Percentiles rank a stretch among this genome's conserved stretches.
Evolutionary conservation across 2,888 invertebrate genomes (phyloP).

Genomic region (Sinhomidia bicolor): DNA sequence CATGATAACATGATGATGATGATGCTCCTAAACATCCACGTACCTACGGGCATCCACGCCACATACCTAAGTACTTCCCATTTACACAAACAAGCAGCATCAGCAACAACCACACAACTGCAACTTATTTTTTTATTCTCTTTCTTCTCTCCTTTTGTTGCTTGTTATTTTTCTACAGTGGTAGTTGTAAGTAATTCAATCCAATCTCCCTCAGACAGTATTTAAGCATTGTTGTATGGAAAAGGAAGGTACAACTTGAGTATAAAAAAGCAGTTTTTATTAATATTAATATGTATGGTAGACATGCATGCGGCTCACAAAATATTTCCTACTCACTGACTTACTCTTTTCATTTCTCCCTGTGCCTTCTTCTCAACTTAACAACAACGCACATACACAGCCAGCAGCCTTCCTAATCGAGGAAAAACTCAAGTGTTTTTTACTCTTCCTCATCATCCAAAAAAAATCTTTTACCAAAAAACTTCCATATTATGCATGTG

Average conservation of each 20-base stretch:
- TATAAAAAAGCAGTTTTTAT: constrained; percentile 9
- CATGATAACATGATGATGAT: neutral
- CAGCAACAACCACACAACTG: too few relatives aligned
- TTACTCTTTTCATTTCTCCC: neutral
- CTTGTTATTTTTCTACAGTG: neutral
- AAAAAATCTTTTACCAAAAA: neutral
- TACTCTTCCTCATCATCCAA: neutral
- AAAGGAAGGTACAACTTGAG: constrained; percentile 6
- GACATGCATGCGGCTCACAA: constrained; percentile 3
- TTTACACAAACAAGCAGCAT: too few relatives aligned
- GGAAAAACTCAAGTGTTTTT: constrained; percentile 16
- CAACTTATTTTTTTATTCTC: too few relatives aligned
- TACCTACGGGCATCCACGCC: neutral
- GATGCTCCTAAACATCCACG: neutral
- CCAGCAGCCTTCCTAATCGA: neutral
- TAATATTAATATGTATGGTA: neutral
- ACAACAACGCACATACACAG: too few relatives aligned
- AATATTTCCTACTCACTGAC: constrained; percentile 3
- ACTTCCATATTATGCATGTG: constrained; percentile 9
- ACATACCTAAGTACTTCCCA: neutral
- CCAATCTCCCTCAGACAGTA: neutral
- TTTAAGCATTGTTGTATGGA: neutral
- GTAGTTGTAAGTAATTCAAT: constrained; percentile 10
- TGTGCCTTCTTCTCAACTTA: neutral
- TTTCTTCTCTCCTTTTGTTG: too few relatives aligned